Evolutionary conservation across 2,888 invertebrate genomes (phyloP).

Genomic region (Himalopsyche japonica): DNA sequence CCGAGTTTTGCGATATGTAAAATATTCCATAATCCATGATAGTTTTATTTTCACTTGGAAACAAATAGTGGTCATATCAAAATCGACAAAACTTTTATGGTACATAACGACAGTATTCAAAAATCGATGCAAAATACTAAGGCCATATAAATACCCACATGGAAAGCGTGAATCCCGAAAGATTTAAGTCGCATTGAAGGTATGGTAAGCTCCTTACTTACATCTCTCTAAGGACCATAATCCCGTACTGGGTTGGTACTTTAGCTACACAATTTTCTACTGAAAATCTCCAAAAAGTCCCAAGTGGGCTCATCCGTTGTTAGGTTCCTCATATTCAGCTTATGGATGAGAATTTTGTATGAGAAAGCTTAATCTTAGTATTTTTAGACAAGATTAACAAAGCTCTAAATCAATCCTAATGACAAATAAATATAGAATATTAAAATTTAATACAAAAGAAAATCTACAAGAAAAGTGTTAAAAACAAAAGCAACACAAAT

Average conservation of each 20-base stretch:
- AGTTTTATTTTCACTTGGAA: no score
- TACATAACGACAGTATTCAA: background rate
- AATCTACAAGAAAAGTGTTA: no score
- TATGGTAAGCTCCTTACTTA: constrained; percentile 16
- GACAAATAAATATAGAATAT: no score
- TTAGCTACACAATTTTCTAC: constrained; percentile 17
- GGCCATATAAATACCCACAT: background rate
- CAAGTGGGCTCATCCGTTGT: constrained; percentile 4
- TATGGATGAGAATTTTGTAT: background rate
- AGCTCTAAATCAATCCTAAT: no score
- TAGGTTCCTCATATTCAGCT: constrained; percentile 22
- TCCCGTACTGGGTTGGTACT: constrained; percentile 13
- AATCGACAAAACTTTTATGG: no score
- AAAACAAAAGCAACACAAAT: no score
- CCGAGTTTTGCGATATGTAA: no score
- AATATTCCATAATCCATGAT: no score
- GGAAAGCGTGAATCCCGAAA: constrained; percentile 13
- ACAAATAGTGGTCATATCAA: no score
- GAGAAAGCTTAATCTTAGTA: background rate
- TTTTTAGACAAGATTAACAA: background rate
- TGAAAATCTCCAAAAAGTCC: constrained; percentile 28
- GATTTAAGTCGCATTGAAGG: constrained; percentile 27
- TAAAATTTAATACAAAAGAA: no score
- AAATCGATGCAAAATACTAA: constrained; percentile 6
- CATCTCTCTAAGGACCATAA: constrained; percentile 10